Conservation (phyloP, 2,113 vertebrate species). For the Calidris pygmaea region DNA sequence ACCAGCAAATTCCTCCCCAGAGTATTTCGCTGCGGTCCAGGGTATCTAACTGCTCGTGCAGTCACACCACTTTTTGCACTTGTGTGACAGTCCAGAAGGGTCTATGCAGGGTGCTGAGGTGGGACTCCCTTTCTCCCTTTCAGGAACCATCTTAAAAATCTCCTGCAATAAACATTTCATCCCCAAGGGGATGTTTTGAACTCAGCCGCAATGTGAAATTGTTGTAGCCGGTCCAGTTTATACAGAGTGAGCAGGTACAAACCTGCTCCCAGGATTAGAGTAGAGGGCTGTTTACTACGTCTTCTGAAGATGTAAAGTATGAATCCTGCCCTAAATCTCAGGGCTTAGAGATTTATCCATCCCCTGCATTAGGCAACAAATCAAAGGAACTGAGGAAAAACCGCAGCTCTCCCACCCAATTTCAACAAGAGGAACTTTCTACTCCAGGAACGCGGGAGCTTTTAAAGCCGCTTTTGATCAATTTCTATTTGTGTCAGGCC, state of each 20-base stretch:
- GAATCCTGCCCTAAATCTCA: slow-evolving; percentile 71
- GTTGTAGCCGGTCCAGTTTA: slow-evolving; percentile 63
- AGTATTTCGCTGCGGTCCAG: accelerated
- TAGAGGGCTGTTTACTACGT: slow-evolving; percentile 66
- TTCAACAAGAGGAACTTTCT: slow-evolving; percentile 53
- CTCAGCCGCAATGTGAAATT: slow-evolving; percentile 53
- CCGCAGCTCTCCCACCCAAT: slow-evolving; percentile 70
- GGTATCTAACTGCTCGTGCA: accelerated
- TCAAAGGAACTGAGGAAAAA: slow-evolving; percentile 74
- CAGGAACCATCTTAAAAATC: slow-evolving; percentile 31
- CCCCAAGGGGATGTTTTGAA: slow-evolving; percentile 59
- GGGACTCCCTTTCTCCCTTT: background rate
- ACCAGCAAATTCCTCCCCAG: background rate
- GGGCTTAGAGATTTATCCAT: slow-evolving; percentile 77
- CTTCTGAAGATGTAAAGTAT: slow-evolving; percentile 75
- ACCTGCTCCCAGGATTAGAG: slow-evolving; percentile 74
- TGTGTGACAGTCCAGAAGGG: background rate
- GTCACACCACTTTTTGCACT: background rate
- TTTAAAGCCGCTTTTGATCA: slow-evolving; percentile 59
- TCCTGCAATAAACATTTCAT: slow-evolving; percentile 62
- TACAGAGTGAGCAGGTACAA: slow-evolving; percentile 69
- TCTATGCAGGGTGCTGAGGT: background rate
- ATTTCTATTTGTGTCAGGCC: slow-evolving; percentile 40
- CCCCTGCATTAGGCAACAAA: slow-evolving; percentile 75
- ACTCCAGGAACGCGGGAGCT: background rate